phyloP scores from a whole-genome alignment of 2,797 vertebrate genomes.

The Babyrousa celebensis region DNA sequence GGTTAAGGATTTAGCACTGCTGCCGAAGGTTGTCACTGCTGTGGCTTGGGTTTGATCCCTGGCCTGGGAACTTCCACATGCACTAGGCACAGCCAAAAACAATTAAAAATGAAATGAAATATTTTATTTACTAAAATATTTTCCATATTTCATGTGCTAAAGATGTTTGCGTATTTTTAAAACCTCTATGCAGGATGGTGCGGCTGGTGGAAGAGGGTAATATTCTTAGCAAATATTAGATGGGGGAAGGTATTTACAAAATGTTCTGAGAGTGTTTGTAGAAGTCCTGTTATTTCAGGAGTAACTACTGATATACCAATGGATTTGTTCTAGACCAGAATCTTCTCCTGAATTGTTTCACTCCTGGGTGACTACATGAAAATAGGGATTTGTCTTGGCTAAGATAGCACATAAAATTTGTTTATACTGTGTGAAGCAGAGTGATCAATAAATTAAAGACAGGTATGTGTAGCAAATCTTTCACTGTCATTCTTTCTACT shows the following conservation, averaged over 20 bases:
- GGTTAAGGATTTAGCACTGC: too few species aligned
- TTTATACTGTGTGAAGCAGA: background rate
- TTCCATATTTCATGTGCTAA: conserved; percentile 84
- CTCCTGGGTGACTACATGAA: conserved; percentile 50
- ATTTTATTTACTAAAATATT: conserved; percentile 77
- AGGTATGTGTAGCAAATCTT: background rate
- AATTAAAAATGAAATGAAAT: background rate
- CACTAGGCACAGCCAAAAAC: too few species aligned
- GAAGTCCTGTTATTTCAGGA: conserved; percentile 88
- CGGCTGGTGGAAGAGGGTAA: conserved; percentile 87
- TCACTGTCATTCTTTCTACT: background rate
- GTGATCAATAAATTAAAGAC: background rate
- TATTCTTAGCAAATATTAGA: conserved; percentile 88
- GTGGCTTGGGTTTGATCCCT: too few species aligned
- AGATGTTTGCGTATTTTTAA: conserved; percentile 91
- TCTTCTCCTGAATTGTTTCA: conserved; percentile 53
- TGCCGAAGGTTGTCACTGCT: too few species aligned
- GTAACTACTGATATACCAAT: conserved; percentile 81
- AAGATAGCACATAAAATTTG: background rate
- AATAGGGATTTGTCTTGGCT: conserved; percentile 34
- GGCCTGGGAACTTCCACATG: too few species aligned
- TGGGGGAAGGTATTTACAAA: conserved; percentile 92
- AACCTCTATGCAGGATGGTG: conserved; percentile 89
- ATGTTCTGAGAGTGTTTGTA: conserved; percentile 81
- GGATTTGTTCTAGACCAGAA: conserved; percentile 75